phyloP scores from a whole-genome alignment of 2,113 vertebrate species.

The Epinephelus fuscoguttatus region DNA sequence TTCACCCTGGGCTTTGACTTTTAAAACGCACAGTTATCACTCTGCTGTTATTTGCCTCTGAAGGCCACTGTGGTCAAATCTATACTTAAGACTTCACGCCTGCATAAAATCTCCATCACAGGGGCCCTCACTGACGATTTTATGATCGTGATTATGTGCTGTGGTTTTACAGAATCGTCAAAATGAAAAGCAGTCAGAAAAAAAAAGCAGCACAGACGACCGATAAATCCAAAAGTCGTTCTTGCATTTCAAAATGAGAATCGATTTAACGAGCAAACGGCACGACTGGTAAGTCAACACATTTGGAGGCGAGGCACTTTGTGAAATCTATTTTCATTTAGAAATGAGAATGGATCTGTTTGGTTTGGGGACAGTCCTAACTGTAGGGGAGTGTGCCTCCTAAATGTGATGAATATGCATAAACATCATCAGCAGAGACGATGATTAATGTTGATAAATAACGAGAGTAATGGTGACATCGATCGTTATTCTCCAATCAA shows the following conservation, averaged over 20 bases:
- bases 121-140: constrained; percentile 29
- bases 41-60: constrained; percentile 13
- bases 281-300: neutral
- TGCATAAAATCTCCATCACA: constrained; percentile 38
- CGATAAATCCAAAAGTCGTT: constrained; percentile 46
- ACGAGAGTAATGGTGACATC: neutral
- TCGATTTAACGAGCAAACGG: constrained; percentile 32
- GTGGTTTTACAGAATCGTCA: constrained; percentile 38
- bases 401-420: neutral
- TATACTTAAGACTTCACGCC: neutral
- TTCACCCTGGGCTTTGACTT: neutral
- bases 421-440: neutral
- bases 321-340: constrained; percentile 19
- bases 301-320: neutral
- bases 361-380: neutral
- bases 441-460: neutral
- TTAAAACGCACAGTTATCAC: neutral
- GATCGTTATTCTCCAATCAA: neutral
- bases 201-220: neutral
- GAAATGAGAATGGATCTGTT: neutral
- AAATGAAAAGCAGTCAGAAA: constrained; percentile 22
- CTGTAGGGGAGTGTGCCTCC: no score
- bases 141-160: neutral
- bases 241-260: constrained; percentile 30
- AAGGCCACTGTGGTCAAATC: neutral